Evolutionary conservation across 53 echinoderm and acorn worm species (phyloP).

Genomic region (Apostichopus leukothele): DNA sequence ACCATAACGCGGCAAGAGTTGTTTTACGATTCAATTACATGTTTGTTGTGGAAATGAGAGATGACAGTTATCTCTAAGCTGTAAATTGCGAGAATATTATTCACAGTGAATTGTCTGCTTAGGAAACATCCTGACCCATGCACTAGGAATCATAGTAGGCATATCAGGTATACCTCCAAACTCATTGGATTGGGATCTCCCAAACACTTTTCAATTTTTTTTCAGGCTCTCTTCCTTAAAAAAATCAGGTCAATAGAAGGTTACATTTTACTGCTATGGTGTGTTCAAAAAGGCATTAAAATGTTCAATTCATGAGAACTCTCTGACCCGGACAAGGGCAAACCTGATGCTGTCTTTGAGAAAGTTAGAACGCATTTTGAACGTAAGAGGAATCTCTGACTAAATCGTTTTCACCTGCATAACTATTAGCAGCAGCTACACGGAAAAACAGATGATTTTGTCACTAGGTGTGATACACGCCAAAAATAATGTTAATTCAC

Average conservation of each 20-base stretch:
- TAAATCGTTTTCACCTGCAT: slow-evolving; percentile 53
- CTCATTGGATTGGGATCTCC: slow-evolving; percentile 43
- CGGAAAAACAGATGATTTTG: slow-evolving; percentile 56
- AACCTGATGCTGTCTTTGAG: slow-evolving; percentile 48
- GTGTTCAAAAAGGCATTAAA: slow-evolving; percentile 60
- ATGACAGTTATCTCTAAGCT: too few relatives aligned
- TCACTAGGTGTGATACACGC: slow-evolving; percentile 49
- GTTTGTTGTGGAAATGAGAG: too few relatives aligned
- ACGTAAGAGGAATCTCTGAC: slow-evolving; percentile 9
- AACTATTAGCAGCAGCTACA: slow-evolving; percentile 33
- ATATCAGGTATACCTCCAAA: slow-evolving; percentile 38
- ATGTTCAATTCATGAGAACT: slow-evolving; percentile 62
- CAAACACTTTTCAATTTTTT: slow-evolving; percentile 57
- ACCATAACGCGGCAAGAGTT: too few relatives aligned
- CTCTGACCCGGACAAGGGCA: slow-evolving; percentile 35
- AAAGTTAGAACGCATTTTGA: slow-evolving; percentile 57
- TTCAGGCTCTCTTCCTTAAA: slow-evolving; percentile 54
- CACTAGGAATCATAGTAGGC: slow-evolving; percentile 30
- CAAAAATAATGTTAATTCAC: slow-evolving; percentile 51
- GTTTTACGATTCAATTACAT: too few relatives aligned
- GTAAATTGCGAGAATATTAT: too few relatives aligned
- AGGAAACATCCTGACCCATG: too few relatives aligned
- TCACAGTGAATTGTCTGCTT: too few relatives aligned
- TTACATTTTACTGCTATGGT: slow-evolving; percentile 49
- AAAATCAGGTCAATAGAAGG: slow-evolving; percentile 32